Evolutionary conservation across 2,888 invertebrate genomes (phyloP), one percentile per base, ranked within the genome.

Genomic region (Agrochola lota): DNA sequence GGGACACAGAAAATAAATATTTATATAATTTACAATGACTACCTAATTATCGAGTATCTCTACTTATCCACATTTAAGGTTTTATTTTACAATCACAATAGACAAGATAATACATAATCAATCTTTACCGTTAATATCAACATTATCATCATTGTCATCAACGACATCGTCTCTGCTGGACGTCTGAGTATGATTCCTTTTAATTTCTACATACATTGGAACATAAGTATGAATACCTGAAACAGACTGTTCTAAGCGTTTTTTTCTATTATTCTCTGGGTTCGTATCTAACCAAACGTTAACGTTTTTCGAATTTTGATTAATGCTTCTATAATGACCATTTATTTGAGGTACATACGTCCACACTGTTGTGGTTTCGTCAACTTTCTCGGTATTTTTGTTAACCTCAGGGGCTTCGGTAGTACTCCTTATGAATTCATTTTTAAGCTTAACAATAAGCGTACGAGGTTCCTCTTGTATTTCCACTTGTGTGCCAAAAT

Each of bases 271-370:
- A 71, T 78, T 91, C 81, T 94, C 94, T 40, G 92, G 87, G 81
- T 91, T 93, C 49, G 90, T 89, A 74, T 91, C 90, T 62, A 86
- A 69, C 86, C 86, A 80, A 55, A 63, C 88, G 68, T 91, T 92
- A 66, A 94, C 88, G 59, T 89, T 92, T 80, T 87, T 89, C 0
- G 90, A 90, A 83, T 94, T 94, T 80, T 91, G 91, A 79, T 92
- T 92, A 23, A 93, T 88, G 81, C 92, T 95, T 88, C 96, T 92
- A 68, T 95, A 95, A 86, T 96, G 96, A 20, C 96, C 95, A 81
- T 96, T 96, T 70, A 95, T 94, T 89, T 94, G 95, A 7, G 95
- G 96, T 35, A 95, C 94, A 71, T 95, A 95, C 0, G 94, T 95
- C 80, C 91, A 90, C 46, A 85, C 82, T 59, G 90, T 91, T 11